Percentiles rank a stretch among this genome's conserved stretches.
Evolutionary conservation across 2,113 vertebrate genomes (phyloP).

Genomic region (Seriola quinqueradiata): DNA sequence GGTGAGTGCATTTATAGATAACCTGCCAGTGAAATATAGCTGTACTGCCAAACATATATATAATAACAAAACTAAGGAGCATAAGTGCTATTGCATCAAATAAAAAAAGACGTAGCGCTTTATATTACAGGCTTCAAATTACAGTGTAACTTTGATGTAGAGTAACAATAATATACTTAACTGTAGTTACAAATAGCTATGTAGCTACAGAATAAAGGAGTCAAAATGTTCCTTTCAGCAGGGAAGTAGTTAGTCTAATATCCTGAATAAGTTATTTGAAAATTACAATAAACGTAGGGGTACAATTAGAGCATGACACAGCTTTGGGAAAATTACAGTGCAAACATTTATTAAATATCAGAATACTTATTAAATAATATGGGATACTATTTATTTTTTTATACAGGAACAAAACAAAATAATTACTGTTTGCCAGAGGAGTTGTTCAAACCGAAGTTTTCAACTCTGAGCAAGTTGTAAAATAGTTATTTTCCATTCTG

Average conservation of each 20-base stretch:
- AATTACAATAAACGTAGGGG: neutral
- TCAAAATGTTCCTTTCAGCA: neutral
- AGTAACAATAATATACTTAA: neutral
- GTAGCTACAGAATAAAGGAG: neutral
- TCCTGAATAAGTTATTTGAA: neutral
- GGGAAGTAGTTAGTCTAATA: neutral
- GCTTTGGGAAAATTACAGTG: neutral
- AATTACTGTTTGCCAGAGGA: too few relatives aligned
- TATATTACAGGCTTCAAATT: slow-evolving; percentile 4
- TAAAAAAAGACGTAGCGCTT: neutral
- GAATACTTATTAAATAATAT: neutral
- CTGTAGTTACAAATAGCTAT: neutral
- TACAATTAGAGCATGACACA: neutral
- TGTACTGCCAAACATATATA: neutral
- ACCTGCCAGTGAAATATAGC: slow-evolving; percentile 10
- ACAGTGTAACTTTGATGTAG: neutral
- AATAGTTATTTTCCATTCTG: neutral
- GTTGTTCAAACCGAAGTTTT: neutral
- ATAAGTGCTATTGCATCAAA: neutral
- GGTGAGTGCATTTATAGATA: slow-evolving; percentile 5
- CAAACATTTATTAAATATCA: neutral
- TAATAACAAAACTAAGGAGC: neutral
- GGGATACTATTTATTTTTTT: neutral
- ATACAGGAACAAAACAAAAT: neutral
- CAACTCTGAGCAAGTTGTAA: neutral